These are phyloP conservation scores for Cyphomyrus discorhynchus DNA, from an alignment of 2,113 vertebrate genomes.

Conservation along the genomic window DNA sequence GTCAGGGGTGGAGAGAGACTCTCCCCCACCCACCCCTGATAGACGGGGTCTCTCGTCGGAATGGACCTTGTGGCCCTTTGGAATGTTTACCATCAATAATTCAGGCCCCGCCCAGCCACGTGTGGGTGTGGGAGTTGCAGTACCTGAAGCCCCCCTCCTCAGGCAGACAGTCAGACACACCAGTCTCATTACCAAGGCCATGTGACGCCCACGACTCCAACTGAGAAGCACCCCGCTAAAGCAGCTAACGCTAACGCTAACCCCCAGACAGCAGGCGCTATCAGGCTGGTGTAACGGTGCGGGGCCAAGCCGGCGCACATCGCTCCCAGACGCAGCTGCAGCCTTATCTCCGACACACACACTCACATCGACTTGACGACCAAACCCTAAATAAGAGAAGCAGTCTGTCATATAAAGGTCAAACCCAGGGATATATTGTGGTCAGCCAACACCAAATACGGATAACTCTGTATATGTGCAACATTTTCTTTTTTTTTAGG, in stretches of 20 bases:
- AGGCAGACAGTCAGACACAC: neutral
- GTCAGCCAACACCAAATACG: neutral
- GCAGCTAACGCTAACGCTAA: neutral
- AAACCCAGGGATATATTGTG: neutral
- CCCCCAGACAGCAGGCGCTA: neutral
- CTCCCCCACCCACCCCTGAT: neutral
- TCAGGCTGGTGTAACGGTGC: neutral
- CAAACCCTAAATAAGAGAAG: neutral
- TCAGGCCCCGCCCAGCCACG: neutral
- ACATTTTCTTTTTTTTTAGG: neutral
- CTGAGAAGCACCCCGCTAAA: neutral
- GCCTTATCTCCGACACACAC: neutral
- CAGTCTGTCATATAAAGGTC: conserved; percentile 4
- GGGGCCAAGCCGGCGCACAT: neutral
- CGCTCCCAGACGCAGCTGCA: neutral
- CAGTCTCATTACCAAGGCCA: neutral
- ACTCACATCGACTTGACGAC: neutral
- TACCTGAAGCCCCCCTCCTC: neutral
- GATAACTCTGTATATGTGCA: neutral
- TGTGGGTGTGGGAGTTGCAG: neutral
- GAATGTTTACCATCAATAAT: conserved; percentile 23
- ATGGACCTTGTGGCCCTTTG: conserved; percentile 3
- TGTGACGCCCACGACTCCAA: neutral
- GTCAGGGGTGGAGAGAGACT: neutral
- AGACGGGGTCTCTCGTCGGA: conserved; percentile 7